Evolutionary conservation across 2,113 vertebrate species (phyloP), one percentile per base, ranked within the genome.

Genomic region (Trematocara stigmaticum): DNA sequence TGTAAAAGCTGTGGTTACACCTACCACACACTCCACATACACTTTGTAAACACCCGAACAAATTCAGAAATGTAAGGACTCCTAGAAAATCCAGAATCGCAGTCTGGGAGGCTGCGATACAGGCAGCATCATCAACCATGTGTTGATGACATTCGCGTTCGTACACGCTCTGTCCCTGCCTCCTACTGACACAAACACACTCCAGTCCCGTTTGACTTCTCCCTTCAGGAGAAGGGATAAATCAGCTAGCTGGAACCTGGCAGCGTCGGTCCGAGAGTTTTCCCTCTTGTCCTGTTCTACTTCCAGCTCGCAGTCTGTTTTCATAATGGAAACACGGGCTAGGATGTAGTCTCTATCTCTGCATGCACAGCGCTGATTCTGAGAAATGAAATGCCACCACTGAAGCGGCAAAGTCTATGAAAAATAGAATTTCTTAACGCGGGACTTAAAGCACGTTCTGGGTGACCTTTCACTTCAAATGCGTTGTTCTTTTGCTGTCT

Each of bases 221-320:
- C 57, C 83, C 85, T 80, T 66, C 57, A 86, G 81, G 83, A 86
- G 69, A 84, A 53, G 52, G 69, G 69, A 88, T 86, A 91, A 88
- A 87, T 91, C 84, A 81, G 82, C 66, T 64, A 31, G 74, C 82
- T 69, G 85, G 78, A 89, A 81, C 71, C 55, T 81, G 61, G 31
- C 74, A 49, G 53, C 53, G 61, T 47, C 82, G 83, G 79, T 88
- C 86, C 53, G 64, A 56, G 40, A 83, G 74, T 89, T 89, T 88
- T 90, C 90, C 90, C 90, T 81, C 92, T 78, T 88, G 81, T 59
- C 84, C 85, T 81, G 87, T 84, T 90, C 85, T 81, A 84, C 85
- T 91, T 92, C 42, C 81, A 86, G 49, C 85, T 82, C 85, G 12
- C 78, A 79, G 64, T 84, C 83, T 85, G 81, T 86, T 66, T 74